Evolutionary conservation across 2,113 vertebrate genomes (phyloP).

Genomic region (Hemiscyllium ocellatum): DNA sequence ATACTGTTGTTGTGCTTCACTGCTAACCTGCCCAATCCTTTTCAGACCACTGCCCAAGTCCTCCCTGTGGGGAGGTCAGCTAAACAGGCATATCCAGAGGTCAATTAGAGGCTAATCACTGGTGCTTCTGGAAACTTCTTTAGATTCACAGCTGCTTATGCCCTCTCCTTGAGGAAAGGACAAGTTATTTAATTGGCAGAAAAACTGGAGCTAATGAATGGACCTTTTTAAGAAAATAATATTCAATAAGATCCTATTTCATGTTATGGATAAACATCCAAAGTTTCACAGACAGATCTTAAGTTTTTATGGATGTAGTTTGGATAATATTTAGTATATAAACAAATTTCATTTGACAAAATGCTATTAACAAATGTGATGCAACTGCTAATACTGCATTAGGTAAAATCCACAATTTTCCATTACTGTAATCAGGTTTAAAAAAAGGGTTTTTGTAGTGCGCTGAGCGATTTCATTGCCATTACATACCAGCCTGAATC

Average conservation of each 20-base stretch:
- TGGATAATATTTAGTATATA: not conserved
- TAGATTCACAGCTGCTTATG: not conserved
- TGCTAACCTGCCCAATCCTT: not conserved
- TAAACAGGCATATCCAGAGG: conserved; percentile 15
- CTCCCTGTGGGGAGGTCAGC: not conserved
- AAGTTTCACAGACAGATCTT: not conserved
- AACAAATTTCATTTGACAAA: not conserved
- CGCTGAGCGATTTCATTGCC: not conserved
- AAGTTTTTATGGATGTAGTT: not conserved
- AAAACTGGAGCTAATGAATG: not conserved
- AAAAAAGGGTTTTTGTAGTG: not conserved
- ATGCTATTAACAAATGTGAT: not conserved
- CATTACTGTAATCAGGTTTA: not conserved
- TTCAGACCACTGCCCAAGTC: not conserved
- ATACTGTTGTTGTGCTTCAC: not conserved
- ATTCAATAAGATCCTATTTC: not conserved
- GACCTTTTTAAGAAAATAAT: not conserved
- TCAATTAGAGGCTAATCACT: conserved; percentile 19
- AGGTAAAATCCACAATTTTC: not conserved
- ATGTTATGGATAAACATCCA: not conserved
- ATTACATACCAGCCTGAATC: not conserved
- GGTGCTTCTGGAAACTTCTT: not conserved
- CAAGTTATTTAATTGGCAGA: not conserved
- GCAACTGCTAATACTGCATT: no score
- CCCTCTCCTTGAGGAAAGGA: not conserved